Evolutionary conservation across 2,113 vertebrate species (phyloP).

Genomic region (Marmota flaviventris): DNA sequence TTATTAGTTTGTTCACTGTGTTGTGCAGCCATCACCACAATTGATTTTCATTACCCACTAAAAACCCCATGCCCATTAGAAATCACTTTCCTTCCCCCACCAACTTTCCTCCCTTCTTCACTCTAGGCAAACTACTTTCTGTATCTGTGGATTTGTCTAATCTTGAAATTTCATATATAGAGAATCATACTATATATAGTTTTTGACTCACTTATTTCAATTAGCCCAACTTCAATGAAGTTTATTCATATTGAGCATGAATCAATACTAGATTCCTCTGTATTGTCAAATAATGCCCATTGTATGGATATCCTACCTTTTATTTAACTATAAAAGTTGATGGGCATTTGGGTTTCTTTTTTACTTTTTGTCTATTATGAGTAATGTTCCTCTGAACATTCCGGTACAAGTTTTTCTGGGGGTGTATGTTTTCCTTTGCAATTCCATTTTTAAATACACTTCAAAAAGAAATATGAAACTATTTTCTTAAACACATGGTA

Average conservation of each 20-base stretch:
- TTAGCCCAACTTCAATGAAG: slow-evolving; percentile 32
- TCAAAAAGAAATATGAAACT: slow-evolving; percentile 16
- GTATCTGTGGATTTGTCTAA: slow-evolving; percentile 22
- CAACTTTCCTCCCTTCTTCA: not conserved
- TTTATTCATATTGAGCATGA: not conserved
- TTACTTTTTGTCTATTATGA: not conserved
- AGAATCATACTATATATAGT: not conserved
- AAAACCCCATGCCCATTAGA: not conserved
- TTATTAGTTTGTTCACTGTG: not conserved
- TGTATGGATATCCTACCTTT: not conserved
- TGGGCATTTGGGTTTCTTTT: not conserved
- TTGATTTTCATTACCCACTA: not conserved
- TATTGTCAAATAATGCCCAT: not conserved
- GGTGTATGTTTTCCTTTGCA: not conserved
- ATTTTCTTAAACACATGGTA: slow-evolving; percentile 57
- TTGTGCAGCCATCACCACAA: not conserved
- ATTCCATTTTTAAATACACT: slow-evolving; percentile 46
- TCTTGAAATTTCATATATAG: not conserved
- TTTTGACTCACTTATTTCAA: slow-evolving; percentile 35
- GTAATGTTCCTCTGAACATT: slow-evolving; percentile 40
- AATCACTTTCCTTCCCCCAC: not conserved
- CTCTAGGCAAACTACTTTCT: not conserved
- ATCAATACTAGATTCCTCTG: not conserved
- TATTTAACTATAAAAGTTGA: not conserved
- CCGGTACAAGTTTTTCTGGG: not conserved